Evolutionary conservation across 2,888 invertebrate species (phyloP).

Genomic region (Apodemia duryi): DNA sequence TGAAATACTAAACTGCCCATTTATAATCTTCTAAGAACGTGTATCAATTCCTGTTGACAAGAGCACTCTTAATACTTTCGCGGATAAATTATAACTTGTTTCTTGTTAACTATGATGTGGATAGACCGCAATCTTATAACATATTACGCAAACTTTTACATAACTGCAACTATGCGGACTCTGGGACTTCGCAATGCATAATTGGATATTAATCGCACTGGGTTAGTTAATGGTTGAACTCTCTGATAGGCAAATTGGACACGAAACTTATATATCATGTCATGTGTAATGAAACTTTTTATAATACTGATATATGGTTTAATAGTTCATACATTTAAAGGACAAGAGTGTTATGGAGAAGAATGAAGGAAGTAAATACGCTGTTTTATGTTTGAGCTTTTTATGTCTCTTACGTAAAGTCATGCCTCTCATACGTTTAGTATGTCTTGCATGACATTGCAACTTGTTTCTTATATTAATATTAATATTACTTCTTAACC

Average conservation of each 20-base stretch:
- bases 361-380: background rate
- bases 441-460: too few relatives aligned
- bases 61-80: constrained; percentile 20
- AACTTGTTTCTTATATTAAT: too few relatives aligned
- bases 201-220: constrained; percentile 39
- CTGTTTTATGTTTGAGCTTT: background rate
- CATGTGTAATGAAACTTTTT: background rate
- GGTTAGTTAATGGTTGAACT: constrained; percentile 20
- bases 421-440: background rate
- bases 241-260: constrained; percentile 15
- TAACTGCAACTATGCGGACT: constrained; percentile 31
- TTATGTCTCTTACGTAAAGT: background rate
- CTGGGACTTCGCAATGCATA: constrained; percentile 40
- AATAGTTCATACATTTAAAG: background rate
- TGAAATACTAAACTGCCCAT: background rate
- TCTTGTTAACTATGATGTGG: constrained; percentile 27
- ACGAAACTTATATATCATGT: constrained; percentile 16
- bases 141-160: constrained; percentile 35
- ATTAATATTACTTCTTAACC: background rate
- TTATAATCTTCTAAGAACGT: constrained; percentile 3
- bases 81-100: constrained; percentile 22
- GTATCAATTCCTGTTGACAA: constrained; percentile 17
- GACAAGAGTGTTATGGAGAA: background rate
- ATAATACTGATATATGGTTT: background rate
- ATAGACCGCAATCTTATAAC: constrained; percentile 32